Percentiles rank a stretch among this genome's conserved stretches.
phyloP scores from a whole-genome alignment of 2,888 invertebrate genomes.

The Caenorhabditis macrosperma region DNA sequence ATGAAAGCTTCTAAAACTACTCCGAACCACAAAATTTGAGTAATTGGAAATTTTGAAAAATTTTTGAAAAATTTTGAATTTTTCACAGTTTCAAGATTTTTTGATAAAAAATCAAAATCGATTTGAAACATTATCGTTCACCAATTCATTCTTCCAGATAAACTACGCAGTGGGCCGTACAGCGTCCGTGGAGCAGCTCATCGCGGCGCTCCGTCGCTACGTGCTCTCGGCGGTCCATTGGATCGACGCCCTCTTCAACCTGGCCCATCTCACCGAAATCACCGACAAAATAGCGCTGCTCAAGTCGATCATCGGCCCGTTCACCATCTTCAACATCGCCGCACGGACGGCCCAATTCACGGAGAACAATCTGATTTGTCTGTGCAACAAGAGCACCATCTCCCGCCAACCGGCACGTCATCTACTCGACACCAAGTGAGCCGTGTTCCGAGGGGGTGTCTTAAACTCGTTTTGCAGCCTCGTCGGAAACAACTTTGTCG shows the following conservation, averaged over 20 bases:
- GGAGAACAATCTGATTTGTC: constrained; percentile 64
- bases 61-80: not conserved
- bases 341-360: constrained; percentile 62
- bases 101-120: not conserved
- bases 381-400: constrained; percentile 74
- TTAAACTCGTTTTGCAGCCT: constrained; percentile 62
- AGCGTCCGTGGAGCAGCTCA: constrained; percentile 75
- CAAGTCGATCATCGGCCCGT: constrained; percentile 62
- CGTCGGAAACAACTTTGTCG: constrained; percentile 75
- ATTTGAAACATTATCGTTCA: not conserved
- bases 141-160: constrained; percentile 53
- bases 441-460: not conserved
- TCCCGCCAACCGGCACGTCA: constrained; percentile 72
- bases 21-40: no score
- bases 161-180: constrained; percentile 66
- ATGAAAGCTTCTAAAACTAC: no score
- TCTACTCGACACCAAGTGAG: constrained; percentile 74
- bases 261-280: constrained; percentile 64
- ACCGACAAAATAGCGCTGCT: constrained; percentile 70
- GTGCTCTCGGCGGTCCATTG: constrained; percentile 75
- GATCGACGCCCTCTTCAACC: constrained; percentile 76
- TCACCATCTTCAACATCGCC: constrained; percentile 62
- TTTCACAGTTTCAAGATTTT: not conserved
- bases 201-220: constrained; percentile 74
- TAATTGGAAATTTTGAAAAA: no score